Percentiles rank a stretch among this genome's conserved stretches.
These are phyloP conservation scores for Zaprionus nigranus DNA, from an alignment of 1,140 invertebrate species.

Conservation along the genomic window DNA sequence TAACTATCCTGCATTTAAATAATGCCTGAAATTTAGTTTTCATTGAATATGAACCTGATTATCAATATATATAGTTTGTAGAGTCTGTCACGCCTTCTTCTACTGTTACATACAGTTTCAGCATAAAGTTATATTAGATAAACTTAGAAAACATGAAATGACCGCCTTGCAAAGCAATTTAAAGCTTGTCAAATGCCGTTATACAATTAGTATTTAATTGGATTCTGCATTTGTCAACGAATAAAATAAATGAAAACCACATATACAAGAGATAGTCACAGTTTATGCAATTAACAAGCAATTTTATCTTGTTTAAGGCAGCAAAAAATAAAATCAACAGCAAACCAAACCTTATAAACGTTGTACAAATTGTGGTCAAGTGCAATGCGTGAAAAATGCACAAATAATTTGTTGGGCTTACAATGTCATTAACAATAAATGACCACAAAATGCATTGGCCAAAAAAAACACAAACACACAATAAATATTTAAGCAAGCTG, in stretches of 20 bases:
- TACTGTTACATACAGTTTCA: too few relatives aligned
- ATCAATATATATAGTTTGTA: too few relatives aligned
- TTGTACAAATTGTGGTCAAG: constrained; percentile 40
- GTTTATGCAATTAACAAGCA: constrained; percentile 63
- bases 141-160: not conserved
- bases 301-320: not conserved
- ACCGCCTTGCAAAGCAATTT: not conserved
- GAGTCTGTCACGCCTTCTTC: too few relatives aligned
- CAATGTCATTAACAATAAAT: constrained; percentile 79
- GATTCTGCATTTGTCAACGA: constrained; percentile 44
- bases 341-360: constrained; percentile 14
- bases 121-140: not conserved
- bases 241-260: constrained; percentile 19
- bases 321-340: not conserved
- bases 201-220: constrained; percentile 39
- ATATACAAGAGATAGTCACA: constrained; percentile 7
- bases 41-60: too few relatives aligned
- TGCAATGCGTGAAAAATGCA: constrained; percentile 27
- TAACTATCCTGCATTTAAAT: too few relatives aligned
- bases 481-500: constrained; percentile 69
- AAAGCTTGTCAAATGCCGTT: constrained; percentile 10
- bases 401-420: constrained; percentile 74
- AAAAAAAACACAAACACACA: constrained; percentile 25
- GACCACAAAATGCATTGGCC: constrained; percentile 47
- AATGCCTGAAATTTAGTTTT: too few relatives aligned